Evolutionary conservation across 1,140 invertebrate genomes (phyloP).

Genomic region (Hestina assimilis): DNA sequence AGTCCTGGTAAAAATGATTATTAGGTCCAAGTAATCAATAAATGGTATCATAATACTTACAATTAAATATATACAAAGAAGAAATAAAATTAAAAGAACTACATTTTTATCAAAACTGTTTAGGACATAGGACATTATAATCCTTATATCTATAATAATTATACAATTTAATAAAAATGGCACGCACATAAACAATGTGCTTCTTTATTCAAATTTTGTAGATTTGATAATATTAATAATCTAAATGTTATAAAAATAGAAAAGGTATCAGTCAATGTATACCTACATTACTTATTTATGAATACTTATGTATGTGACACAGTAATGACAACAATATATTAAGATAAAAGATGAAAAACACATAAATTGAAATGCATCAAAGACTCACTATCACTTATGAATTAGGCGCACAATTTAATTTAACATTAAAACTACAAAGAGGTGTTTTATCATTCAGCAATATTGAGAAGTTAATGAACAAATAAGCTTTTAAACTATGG

Average conservation of each 20-base stretch:
- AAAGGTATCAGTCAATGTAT: constrained; percentile 20
- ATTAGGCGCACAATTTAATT: constrained; percentile 9
- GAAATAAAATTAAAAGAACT: background rate
- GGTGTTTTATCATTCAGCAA: no score
- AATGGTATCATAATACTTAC: no score
- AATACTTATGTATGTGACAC: constrained; percentile 3
- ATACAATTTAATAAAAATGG: constrained; percentile 3
- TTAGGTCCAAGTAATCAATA: no score
- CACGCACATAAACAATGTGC: constrained; percentile 5
- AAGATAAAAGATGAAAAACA: constrained; percentile 3
- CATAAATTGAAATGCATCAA: constrained; percentile 2
- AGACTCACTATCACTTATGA: constrained; percentile 9
- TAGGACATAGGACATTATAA: background rate
- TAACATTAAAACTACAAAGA: constrained; percentile 2
- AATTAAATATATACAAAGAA: no score
- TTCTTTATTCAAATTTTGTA: background rate
- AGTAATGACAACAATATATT: constrained; percentile 5
- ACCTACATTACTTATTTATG: background rate
- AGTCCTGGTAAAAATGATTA: no score
- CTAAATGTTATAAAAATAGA: constrained; percentile 20
- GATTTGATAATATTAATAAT: constrained; percentile 7
- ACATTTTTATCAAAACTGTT: background rate
- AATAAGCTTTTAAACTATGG: background rate
- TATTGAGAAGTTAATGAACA: no score
- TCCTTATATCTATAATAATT: background rate